Evolutionary conservation across 2,888 invertebrate species (phyloP).

Genomic region (Macrophya alboannulata): DNA sequence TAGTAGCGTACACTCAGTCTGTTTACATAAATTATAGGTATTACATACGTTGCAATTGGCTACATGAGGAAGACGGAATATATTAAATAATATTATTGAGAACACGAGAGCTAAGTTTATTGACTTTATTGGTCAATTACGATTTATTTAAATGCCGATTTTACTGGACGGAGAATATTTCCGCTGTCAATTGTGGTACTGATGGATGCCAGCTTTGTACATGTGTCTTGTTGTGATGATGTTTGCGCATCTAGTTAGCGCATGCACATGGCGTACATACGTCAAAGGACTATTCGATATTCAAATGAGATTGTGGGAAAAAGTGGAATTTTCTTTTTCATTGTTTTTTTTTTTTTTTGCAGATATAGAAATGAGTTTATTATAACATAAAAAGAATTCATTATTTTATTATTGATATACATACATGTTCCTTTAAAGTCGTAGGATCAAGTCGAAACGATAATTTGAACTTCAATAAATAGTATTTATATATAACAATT

Average conservation of each 20-base stretch:
- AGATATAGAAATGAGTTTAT: background rate
- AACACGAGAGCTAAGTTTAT: background rate
- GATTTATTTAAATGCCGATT: background rate
- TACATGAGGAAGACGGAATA: conserved; percentile 4
- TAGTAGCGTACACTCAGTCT: background rate
- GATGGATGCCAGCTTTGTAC: background rate
- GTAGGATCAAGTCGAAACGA: conserved; percentile 8
- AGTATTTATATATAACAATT: conserved; percentile 10
- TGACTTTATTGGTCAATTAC: background rate
- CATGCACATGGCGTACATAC: background rate
- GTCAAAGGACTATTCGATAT: background rate
- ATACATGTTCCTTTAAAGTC: background rate
- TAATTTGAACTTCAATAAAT: conserved; percentile 24
- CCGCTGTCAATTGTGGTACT: background rate
- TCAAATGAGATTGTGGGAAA: background rate
- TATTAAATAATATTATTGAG: background rate
- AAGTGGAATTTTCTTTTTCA: background rate
- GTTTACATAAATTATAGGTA: background rate
- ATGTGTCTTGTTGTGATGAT: background rate
- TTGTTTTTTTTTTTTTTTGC: background rate
- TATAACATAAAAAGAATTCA: background rate
- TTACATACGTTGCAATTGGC: background rate
- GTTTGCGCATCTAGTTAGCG: background rate
- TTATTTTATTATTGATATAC: conserved; percentile 15
- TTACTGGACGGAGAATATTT: background rate